These are phyloP conservation scores for Cuculus canorus DNA, from an alignment of 2,797 vertebrate species.

Conservation along the genomic window DNA sequence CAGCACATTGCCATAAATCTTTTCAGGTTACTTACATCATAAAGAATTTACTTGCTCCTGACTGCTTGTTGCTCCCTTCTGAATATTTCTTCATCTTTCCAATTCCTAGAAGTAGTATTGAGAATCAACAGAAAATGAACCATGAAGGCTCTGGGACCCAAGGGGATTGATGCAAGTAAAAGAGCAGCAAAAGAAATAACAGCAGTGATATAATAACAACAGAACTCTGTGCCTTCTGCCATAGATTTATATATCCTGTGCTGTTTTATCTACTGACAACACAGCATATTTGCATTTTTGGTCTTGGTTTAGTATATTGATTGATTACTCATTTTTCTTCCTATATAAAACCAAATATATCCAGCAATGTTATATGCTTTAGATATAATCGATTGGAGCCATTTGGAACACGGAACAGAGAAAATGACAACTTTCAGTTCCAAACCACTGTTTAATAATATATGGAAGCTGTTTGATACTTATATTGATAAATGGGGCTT, in stretches of 20 bases:
- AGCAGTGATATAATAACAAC: conserved; percentile 6
- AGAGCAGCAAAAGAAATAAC: conserved; percentile 25
- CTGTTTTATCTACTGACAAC: conserved; percentile 31
- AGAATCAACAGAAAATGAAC: conserved; percentile 38
- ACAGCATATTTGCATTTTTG: not conserved
- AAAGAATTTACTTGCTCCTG: conserved; percentile 39
- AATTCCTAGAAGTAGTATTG: not conserved
- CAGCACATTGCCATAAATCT: conserved; percentile 24
- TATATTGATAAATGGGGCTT: not conserved
- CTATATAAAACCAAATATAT: conserved; percentile 10
- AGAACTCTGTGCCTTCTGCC: not conserved
- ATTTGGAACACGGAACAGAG: not conserved
- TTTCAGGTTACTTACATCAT: conserved; percentile 7
- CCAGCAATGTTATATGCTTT: not conserved
- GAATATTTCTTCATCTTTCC: conserved; percentile 21
- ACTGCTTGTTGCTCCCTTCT: not conserved
- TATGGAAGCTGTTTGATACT: not conserved
- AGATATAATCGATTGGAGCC: not conserved
- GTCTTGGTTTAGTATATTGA: conserved; percentile 30
- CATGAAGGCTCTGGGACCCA: conserved; percentile 4
- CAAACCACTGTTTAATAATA: conserved; percentile 28
- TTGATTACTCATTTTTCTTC: conserved; percentile 26
- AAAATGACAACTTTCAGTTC: not conserved
- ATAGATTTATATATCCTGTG: conserved; percentile 22
- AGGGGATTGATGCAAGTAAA: conserved; percentile 2